Conservation (phyloP, 1,140 invertebrate species). For the Nomia melanderi region DNA sequence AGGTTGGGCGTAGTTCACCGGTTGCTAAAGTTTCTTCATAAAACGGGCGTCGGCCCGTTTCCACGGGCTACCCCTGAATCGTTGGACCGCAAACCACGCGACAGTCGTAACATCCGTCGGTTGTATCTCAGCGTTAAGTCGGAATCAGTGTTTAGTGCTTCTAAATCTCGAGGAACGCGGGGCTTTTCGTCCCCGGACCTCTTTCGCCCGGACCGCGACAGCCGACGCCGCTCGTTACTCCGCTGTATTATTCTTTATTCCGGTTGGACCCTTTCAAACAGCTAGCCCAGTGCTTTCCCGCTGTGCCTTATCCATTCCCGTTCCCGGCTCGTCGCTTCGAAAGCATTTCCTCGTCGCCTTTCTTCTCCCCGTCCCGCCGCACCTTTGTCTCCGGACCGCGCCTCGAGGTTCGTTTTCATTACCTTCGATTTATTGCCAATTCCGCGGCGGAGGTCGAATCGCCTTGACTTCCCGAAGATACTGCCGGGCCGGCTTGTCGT, state of each 20-base stretch:
- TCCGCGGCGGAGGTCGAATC: background rate
- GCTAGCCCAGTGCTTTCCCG: background rate
- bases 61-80: background rate
- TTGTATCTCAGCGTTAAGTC: slow-evolving; percentile 73
- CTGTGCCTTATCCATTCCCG: background rate
- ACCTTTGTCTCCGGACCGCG: background rate
- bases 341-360: slow-evolving; percentile 8
- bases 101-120: slow-evolving; percentile 20
- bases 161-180: slow-evolving; percentile 63
- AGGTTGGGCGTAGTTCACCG: slow-evolving; percentile 6
- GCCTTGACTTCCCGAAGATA: no score
- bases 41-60: background rate
- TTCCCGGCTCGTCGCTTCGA: background rate
- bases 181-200: background rate
- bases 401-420: background rate
- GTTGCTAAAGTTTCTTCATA: slow-evolving; percentile 44
- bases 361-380: background rate
- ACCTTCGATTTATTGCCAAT: background rate
- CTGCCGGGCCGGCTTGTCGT: no score
- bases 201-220: slow-evolving; percentile 6
- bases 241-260: slow-evolving; percentile 54
- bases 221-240: slow-evolving; percentile 27
- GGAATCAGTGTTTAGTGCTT: slow-evolving; percentile 77
- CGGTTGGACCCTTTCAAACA: slow-evolving; percentile 23
- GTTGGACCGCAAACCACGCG: background rate